Evolutionary conservation across 1,140 invertebrate species (phyloP).

Genomic region (Diorhabda elongata): DNA sequence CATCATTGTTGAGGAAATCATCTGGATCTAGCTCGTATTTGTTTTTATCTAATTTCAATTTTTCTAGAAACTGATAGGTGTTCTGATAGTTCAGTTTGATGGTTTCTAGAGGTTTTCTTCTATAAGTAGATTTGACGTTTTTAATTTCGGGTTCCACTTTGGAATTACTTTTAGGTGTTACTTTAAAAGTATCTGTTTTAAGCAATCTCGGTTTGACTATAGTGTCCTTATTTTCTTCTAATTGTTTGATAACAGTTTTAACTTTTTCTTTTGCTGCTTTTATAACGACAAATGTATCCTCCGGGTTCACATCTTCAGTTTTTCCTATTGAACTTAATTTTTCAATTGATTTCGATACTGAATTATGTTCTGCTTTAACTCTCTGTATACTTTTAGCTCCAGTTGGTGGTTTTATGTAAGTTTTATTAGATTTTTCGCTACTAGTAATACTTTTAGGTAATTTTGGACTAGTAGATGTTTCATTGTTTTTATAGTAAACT

Average conservation of each 20-base stretch:
- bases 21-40: constrained; percentile 26
- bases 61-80: constrained; percentile 21
- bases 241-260: constrained; percentile 28
- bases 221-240: constrained; percentile 18
- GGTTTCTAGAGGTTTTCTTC: constrained; percentile 15
- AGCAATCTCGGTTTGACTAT: constrained; percentile 9
- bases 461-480: no score
- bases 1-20: constrained; percentile 19
- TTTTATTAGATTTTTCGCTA: no score
- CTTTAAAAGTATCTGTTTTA: constrained; percentile 23
- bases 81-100: constrained; percentile 26
- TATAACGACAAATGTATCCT: constrained; percentile 20
- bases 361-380: not conserved
- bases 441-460: no score
- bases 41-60: constrained; percentile 8
- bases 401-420: no score
- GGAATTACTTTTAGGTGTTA: constrained; percentile 6
- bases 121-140: constrained; percentile 8
- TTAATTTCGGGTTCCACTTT: constrained; percentile 10
- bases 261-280: constrained; percentile 28
- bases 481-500: no score
- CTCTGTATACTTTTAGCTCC: no score
- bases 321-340: constrained; percentile 17
- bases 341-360: constrained; percentile 18
- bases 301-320: constrained; percentile 11